Evolutionary conservation across 2,888 invertebrate species (phyloP).

Genomic region (Odontomyia ornata): DNA sequence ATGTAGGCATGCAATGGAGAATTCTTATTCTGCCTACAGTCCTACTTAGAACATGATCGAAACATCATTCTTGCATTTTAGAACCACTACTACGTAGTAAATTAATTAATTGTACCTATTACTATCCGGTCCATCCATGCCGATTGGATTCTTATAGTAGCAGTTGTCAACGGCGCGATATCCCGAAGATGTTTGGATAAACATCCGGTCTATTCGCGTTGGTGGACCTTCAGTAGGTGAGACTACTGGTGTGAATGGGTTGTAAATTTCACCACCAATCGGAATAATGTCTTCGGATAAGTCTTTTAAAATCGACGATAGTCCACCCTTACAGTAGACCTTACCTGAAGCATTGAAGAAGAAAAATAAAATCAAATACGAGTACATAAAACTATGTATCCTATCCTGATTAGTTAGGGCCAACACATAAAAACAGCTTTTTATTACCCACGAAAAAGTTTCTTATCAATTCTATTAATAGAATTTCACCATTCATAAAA

Average conservation of each 20-base stretch:
- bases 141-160: slow-evolving; percentile 63
- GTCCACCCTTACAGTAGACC: slow-evolving; percentile 60
- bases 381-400: neutral
- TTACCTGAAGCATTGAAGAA: slow-evolving; percentile 59
- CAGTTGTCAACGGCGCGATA: slow-evolving; percentile 64
- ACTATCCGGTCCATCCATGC: slow-evolving; percentile 53
- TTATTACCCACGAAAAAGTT: neutral
- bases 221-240: slow-evolving; percentile 64
- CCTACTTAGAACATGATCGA: no score
- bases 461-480: neutral
- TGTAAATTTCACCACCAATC: slow-evolving; percentile 63
- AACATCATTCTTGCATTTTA: no score
- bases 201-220: slow-evolving; percentile 64
- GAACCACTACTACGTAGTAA: no score
- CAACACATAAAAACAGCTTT: neutral
- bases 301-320: slow-evolving; percentile 63
- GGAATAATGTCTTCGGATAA: slow-evolving; percentile 64
- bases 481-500: slow-evolving; percentile 2
- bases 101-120: slow-evolving; percentile 51
- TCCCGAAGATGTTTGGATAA: slow-evolving; percentile 64
- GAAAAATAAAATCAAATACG: no score
- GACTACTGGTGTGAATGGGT: slow-evolving; percentile 65
- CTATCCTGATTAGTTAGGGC: neutral
- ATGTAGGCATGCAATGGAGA: no score
- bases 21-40: no score